Evolutionary conservation across 2,888 invertebrate species (phyloP).

Genomic region (Pilophorus perplexus): DNA sequence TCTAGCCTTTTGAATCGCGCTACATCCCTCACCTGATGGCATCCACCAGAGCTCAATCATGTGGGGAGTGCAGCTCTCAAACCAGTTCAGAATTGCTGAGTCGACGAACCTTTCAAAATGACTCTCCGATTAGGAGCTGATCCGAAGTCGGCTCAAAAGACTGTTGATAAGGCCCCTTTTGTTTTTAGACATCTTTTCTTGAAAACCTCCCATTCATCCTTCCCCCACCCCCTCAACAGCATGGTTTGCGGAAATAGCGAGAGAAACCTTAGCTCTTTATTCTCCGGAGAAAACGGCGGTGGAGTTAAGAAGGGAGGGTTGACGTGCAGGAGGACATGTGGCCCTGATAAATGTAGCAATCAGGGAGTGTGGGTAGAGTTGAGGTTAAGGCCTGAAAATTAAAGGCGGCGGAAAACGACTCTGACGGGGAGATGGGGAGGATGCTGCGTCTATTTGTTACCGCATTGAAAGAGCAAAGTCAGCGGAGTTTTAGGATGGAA

Average conservation of each 20-base stretch:
- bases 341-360: conserved; percentile 28
- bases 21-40: no score
- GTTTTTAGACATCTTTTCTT: no score
- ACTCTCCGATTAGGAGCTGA: no score
- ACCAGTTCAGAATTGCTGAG: no score
- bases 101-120: no score
- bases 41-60: no score
- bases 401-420: conserved; percentile 15
- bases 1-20: no score
- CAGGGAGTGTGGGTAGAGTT: neutral
- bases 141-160: conserved; percentile 3
- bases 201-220: neutral
- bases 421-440: neutral
- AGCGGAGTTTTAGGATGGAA: neutral
- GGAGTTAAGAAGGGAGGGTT: no score
- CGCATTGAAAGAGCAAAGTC: conserved; percentile 16
- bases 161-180: neutral
- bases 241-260: neutral
- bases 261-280: conserved; percentile 8
- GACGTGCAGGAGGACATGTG: conserved; percentile 15
- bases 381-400: conserved; percentile 18
- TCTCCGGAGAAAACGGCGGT: no score
- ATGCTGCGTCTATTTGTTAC: conserved; percentile 21
- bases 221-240: neutral
- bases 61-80: no score